Percentiles rank a stretch among this genome's conserved stretches.
Conservation (phyloP, 53 echinoderm and acorn worm species). For the Crossaster papposus region DNA sequence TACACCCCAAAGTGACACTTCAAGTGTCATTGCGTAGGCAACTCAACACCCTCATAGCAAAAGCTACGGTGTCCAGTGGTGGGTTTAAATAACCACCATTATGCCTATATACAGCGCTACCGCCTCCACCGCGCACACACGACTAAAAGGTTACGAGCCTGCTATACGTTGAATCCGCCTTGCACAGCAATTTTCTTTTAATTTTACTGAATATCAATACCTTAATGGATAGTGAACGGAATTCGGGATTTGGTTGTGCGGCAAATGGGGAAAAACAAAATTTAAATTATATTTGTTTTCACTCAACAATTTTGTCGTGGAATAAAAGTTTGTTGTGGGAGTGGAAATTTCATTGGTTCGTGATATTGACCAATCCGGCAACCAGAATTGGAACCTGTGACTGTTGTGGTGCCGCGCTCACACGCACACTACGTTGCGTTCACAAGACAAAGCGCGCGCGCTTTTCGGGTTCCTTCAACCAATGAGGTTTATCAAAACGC, state of each 20-base stretch:
- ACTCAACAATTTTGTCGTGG: neutral
- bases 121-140: neutral
- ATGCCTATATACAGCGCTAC: neutral
- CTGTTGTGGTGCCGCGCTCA: too few species aligned
- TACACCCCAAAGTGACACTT: neutral
- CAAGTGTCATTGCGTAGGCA: neutral
- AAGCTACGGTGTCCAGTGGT: neutral
- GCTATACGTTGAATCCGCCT: neutral
- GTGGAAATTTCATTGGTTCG: too few species aligned
- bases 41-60: neutral
- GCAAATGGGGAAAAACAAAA: neutral
- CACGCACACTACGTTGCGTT: too few species aligned
- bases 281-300: neutral
- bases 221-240: neutral
- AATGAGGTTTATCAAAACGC: too few species aligned
- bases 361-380: too few species aligned
- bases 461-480: too few species aligned
- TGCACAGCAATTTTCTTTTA: neutral
- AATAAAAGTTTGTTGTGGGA: neutral
- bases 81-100: neutral
- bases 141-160: too few species aligned
- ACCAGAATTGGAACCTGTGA: too few species aligned
- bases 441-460: too few species aligned
- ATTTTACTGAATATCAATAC: neutral
- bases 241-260: neutral